Evolutionary conservation across 2,888 invertebrate species (phyloP).

Genomic region (Galeruca laticollis): DNA sequence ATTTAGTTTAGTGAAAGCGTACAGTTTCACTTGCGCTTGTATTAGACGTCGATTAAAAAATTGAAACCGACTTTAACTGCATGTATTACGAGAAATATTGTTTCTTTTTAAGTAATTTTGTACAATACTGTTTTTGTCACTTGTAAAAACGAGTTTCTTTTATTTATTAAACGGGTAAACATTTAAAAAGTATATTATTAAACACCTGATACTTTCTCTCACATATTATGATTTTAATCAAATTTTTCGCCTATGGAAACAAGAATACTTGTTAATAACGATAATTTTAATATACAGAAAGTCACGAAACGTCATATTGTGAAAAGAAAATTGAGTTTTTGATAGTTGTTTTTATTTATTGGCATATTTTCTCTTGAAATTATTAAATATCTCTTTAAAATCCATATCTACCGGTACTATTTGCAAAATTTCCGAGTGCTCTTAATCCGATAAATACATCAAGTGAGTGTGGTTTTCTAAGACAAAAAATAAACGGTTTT

Average conservation of each 20-base stretch:
- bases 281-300: neutral
- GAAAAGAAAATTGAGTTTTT: neutral
- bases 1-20: slow-evolving; percentile 5
- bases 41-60: slow-evolving; percentile 8
- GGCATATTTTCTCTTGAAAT: neutral
- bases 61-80: slow-evolving; percentile 4
- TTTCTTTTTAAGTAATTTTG: slow-evolving; percentile 1
- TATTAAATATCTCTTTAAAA: neutral
- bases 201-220: slow-evolving; percentile 2
- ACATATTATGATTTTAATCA: slow-evolving; percentile 2
- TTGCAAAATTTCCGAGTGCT: neutral
- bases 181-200: neutral
- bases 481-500: too few species aligned
- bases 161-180: neutral
- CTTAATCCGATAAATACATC: too few species aligned
- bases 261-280: neutral
- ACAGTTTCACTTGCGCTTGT: slow-evolving; percentile 10
- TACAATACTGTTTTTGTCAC: slow-evolving; percentile 3
- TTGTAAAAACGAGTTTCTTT: neutral
- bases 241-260: neutral
- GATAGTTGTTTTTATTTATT: neutral
- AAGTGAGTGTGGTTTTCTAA: too few species aligned
- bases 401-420: neutral
- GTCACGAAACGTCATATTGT: too few species aligned
- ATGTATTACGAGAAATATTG: neutral